Evolutionary conservation across 1,140 invertebrate genomes (phyloP).

Genomic region (Drosophila kohkoa): DNA sequence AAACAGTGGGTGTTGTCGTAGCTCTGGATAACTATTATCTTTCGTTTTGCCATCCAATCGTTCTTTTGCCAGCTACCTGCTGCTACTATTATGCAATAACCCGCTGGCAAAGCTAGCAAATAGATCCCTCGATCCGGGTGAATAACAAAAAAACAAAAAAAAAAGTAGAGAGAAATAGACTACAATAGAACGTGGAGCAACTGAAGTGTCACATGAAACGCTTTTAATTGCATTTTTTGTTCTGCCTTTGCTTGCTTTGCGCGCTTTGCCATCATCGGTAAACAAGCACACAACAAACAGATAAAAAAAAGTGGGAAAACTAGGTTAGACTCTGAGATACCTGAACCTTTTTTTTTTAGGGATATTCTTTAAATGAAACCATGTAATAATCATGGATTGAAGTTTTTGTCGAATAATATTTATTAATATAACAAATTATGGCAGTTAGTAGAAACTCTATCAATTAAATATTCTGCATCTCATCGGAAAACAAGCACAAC

Average conservation of each 20-base stretch:
- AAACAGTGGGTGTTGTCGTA: neutral
- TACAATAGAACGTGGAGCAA: neutral
- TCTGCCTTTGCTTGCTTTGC: conserved; percentile 42
- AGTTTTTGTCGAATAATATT: too few species aligned
- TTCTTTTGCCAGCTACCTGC: conserved; percentile 49
- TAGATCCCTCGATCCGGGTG: conserved; percentile 14
- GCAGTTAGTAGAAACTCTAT: too few species aligned
- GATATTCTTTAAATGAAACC: too few species aligned
- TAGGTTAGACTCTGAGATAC: too few species aligned
- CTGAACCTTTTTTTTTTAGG: too few species aligned
- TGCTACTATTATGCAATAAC: conserved; percentile 50
- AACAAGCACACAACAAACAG: conserved; percentile 32
- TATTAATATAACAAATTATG: too few species aligned
- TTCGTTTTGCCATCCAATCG: conserved; percentile 15
- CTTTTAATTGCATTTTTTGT: conserved; percentile 75
- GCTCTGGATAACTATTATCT: conserved; percentile 25
- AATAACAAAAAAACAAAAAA: neutral
- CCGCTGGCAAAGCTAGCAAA: conserved; percentile 34
- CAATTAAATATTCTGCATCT: too few species aligned
- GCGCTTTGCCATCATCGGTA: conserved; percentile 35
- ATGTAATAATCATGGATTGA: too few species aligned
- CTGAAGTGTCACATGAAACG: conserved; percentile 74
- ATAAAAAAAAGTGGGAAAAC: neutral
- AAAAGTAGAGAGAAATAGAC: neutral
- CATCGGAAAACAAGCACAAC: neutral